A percentile compares a stretch with the other conserved stretches of the same genome.
These are phyloP conservation scores for Bufo bufo DNA, from an alignment of 2,113 vertebrate genomes.

Conservation along the genomic window DNA sequence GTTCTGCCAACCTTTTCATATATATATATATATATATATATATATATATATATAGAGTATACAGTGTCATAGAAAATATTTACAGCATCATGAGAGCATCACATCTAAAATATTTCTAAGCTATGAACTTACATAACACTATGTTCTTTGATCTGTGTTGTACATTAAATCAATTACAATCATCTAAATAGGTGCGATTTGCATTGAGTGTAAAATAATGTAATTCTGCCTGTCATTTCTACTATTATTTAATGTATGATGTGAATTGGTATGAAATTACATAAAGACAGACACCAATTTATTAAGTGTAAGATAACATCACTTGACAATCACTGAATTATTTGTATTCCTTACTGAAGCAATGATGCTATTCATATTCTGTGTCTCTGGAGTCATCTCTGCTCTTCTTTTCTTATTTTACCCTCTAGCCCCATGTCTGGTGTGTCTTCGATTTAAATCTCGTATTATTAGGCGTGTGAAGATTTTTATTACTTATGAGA, in stretches of 20 bases:
- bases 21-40: no score
- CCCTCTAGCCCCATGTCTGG: conserved; percentile 26
- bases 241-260: not conserved
- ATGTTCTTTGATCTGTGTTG: not conserved
- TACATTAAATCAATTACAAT: not conserved
- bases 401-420: conserved; percentile 23
- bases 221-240: not conserved
- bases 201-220: not conserved
- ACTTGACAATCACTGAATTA: conserved; percentile 15
- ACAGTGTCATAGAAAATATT: no score
- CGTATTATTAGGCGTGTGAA: conserved; percentile 6
- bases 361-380: conserved; percentile 25
- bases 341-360: conserved; percentile 24
- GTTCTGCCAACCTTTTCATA: no score
- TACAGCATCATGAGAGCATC: not conserved
- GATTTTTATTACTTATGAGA: conserved; percentile 19
- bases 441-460: conserved; percentile 26
- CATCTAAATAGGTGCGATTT: not conserved
- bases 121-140: not conserved
- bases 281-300: conserved; percentile 12
- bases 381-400: conserved; percentile 24
- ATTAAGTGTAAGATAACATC: conserved; percentile 26
- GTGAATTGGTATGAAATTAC: not conserved
- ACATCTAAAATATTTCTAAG: not conserved
- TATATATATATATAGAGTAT: no score